phyloP scores from a whole-genome alignment of 1,140 invertebrate genomes.

The Lamellibrachia luymesi region DNA sequence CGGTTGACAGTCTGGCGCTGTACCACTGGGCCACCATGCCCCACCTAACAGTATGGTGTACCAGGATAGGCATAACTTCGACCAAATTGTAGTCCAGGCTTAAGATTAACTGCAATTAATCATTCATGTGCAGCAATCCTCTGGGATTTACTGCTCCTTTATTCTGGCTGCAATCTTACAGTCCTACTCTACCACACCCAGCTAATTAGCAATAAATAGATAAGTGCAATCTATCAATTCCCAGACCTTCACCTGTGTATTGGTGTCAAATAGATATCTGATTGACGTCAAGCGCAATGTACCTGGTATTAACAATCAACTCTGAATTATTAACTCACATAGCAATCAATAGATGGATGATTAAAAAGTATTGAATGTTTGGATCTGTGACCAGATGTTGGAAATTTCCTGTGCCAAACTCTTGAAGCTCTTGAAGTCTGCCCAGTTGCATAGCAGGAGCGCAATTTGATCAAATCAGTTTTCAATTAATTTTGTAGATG shows the following conservation, averaged over 20 bases:
- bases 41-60: no score
- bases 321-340: not conserved
- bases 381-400: not conserved
- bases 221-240: not conserved
- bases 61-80: no score
- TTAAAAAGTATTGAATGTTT: slow-evolving; percentile 6
- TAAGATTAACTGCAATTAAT: not conserved
- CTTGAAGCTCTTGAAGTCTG: not conserved
- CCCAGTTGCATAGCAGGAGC: not conserved
- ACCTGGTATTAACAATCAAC: not conserved
- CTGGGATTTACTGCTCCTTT: not conserved
- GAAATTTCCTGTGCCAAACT: not conserved
- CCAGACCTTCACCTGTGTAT: not conserved
- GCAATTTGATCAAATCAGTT: not conserved
- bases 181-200: not conserved
- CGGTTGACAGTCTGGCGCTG: no score
- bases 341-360: not conserved
- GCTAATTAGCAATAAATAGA: slow-evolving; percentile 1
- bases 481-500: not conserved
- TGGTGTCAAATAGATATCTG: not conserved
- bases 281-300: not conserved
- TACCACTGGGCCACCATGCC: no score
- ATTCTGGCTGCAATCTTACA: not conserved
- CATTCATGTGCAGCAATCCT: not conserved
- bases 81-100: no score